Conservation (phyloP, 2,888 invertebrate genomes). For the Orthonychiurus folsomi region DNA sequence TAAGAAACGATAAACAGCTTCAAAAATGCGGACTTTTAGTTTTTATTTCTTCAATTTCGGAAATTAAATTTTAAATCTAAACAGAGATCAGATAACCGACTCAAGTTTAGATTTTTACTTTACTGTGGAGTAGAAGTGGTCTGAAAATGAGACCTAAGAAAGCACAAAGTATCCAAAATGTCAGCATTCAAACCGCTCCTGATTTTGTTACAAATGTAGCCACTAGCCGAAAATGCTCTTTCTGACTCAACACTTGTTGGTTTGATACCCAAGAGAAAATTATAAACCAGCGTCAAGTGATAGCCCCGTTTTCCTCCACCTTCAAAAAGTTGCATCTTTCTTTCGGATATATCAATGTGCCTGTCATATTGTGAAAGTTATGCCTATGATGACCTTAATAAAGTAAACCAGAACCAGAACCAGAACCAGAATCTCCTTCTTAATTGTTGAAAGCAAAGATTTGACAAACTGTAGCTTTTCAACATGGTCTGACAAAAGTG, state of each 20-base stretch:
- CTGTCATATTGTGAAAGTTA: too few species aligned
- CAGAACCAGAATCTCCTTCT: too few species aligned
- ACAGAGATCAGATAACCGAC: too few species aligned
- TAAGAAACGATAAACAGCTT: too few species aligned
- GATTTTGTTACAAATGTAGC: slow-evolving; percentile 9
- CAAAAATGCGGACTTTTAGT: too few species aligned
- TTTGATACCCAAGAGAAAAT: not conserved
- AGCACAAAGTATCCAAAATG: not conserved
- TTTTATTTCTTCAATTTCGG: too few species aligned
- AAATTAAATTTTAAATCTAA: too few species aligned
- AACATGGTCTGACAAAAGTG: not conserved
- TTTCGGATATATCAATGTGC: too few species aligned
- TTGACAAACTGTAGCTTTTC: not conserved
- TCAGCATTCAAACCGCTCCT: not conserved
- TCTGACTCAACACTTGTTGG: slow-evolving; percentile 10
- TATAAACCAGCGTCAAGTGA: not conserved
- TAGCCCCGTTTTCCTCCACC: not conserved
- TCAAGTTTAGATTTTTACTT: too few species aligned
- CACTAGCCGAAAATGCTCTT: not conserved
- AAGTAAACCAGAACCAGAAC: too few species aligned
- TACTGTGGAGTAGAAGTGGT: too few species aligned
- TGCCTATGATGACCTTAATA: too few species aligned
- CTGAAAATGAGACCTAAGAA: slow-evolving; percentile 1
- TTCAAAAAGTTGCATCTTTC: slow-evolving; percentile 9
- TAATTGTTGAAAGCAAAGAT: slow-evolving; percentile 1